Conservation (phyloP, 1,140 invertebrate genomes). For the Musca domestica region DNA sequence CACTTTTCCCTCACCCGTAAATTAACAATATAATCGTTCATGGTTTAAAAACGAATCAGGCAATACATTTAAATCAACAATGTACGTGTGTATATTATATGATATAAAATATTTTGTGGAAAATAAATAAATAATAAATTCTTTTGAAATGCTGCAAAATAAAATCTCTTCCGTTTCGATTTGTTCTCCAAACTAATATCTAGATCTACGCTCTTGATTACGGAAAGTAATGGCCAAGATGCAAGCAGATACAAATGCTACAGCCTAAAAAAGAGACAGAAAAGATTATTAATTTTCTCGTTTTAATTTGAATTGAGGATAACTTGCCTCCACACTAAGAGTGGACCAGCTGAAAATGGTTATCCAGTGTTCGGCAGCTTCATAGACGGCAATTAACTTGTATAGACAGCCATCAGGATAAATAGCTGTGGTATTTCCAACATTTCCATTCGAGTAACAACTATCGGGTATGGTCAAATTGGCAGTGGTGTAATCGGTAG, state of each 20-base stretch:
- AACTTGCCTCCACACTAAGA: constrained; percentile 37
- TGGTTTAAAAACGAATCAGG: too few relatives aligned
- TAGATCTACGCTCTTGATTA: constrained; percentile 38
- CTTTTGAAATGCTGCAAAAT: too few relatives aligned
- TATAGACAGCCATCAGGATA: constrained; percentile 34
- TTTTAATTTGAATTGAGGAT: background rate
- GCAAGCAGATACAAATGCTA: constrained; percentile 23
- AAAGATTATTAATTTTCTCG: background rate
- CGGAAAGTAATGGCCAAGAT: constrained; percentile 37
- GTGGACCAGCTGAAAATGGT: constrained; percentile 35
- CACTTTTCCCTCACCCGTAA: too few relatives aligned
- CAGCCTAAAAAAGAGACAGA: background rate
- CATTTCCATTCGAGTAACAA: constrained; percentile 27
- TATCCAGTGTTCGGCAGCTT: constrained; percentile 26
- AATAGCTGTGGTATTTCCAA: background rate
- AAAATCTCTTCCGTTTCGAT: too few relatives aligned
- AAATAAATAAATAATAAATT: too few relatives aligned
- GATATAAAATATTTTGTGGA: too few relatives aligned
- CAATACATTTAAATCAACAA: too few relatives aligned
- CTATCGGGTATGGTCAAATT: constrained; percentile 32
- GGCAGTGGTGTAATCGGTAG: constrained; percentile 33
- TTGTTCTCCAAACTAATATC: constrained; percentile 27
- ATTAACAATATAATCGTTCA: too few relatives aligned
- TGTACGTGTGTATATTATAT: too few relatives aligned
- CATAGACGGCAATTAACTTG: constrained; percentile 28